These are phyloP conservation scores for Drosophila paucipuncta DNA, from an alignment of 2,888 invertebrate genomes.

Conservation along the genomic window DNA sequence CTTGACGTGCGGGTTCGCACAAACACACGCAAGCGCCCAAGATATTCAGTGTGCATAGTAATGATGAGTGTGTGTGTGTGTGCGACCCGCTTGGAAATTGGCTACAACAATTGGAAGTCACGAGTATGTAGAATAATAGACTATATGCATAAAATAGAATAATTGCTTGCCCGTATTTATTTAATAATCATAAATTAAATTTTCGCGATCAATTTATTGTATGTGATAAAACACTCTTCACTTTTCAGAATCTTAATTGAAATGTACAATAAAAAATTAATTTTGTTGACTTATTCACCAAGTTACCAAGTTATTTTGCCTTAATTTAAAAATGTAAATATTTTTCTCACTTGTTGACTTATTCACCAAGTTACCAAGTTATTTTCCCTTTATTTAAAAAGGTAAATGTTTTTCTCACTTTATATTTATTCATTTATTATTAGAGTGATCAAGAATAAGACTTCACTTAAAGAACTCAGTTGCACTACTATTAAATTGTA, in stretches of 20 bases:
- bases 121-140: background rate
- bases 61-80: slow-evolving; percentile 1
- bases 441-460: background rate
- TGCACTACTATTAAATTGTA: background rate
- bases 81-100: slow-evolving; percentile 40
- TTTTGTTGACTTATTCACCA: background rate
- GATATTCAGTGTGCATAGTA: slow-evolving; percentile 3
- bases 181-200: background rate
- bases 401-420: background rate
- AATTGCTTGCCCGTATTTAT: too few species aligned
- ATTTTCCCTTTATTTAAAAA: background rate
- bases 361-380: background rate
- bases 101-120: background rate
- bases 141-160: too few species aligned
- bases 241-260: background rate
- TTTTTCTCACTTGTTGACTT: background rate
- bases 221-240: background rate
- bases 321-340: background rate
- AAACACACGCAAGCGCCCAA: slow-evolving; percentile 27
- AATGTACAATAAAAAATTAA: background rate
- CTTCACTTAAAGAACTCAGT: background rate
- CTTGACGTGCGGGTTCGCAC: slow-evolving; percentile 51
- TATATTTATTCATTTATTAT: background rate
- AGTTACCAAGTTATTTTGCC: background rate
- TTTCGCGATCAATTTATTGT: background rate